phyloP scores from a whole-genome alignment of 2,113 vertebrate genomes.

The Oriolus oriolus region DNA sequence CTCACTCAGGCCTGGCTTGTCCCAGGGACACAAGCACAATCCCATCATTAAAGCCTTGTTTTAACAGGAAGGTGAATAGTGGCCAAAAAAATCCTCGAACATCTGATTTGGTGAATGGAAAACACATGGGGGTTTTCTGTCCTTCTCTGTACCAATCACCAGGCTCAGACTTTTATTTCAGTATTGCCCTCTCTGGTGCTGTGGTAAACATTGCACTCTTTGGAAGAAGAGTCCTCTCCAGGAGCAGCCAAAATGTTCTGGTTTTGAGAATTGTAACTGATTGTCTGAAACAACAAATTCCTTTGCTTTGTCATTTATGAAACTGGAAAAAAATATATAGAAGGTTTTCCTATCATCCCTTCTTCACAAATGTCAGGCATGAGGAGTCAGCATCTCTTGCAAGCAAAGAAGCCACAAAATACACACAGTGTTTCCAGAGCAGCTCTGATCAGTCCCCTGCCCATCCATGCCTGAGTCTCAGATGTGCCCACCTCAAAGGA shows the following conservation, averaged over 20 bases:
- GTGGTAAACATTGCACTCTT: not conserved
- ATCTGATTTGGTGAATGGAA: not conserved
- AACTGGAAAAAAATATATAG: not conserved
- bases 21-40: not conserved
- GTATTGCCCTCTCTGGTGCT: not conserved
- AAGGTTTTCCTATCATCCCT: not conserved
- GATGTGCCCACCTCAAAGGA: rapidly evolving
- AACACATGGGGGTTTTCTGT: rapidly evolving
- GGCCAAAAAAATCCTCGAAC: not conserved
- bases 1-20: not conserved
- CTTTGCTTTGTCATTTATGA: not conserved
- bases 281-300: not conserved
- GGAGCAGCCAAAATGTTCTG: not conserved
- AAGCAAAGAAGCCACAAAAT: not conserved
- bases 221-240: not conserved
- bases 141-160: not conserved
- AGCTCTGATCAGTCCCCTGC: not conserved
- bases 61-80: not conserved
- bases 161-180: not conserved
- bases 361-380: not conserved
- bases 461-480: rapidly evolving
- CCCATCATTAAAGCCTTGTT: not conserved
- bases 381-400: not conserved
- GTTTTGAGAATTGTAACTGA: not conserved
- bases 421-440: not conserved